Conservation (phyloP, 1,140 invertebrate species). For the Amyelois transitella region DNA sequence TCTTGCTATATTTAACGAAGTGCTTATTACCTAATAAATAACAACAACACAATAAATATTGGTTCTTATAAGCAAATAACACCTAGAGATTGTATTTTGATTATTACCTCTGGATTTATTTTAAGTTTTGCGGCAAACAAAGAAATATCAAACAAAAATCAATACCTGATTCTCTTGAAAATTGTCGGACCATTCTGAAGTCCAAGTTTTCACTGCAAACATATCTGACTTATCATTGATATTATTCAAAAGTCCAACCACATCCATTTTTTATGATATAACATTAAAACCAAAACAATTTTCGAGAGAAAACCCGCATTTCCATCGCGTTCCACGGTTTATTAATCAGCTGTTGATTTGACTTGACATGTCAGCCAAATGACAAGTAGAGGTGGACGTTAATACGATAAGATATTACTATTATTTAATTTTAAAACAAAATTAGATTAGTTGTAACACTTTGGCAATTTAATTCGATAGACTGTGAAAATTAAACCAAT, state of each 20-base stretch:
- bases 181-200: constrained; percentile 62
- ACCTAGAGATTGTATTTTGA: neutral
- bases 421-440: neutral
- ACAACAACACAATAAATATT: neutral
- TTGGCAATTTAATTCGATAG: too few species aligned
- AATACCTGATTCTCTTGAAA: constrained; percentile 67
- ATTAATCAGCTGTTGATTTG: neutral
- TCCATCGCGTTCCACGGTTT: neutral
- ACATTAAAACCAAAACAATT: neutral
- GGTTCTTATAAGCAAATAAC: neutral
- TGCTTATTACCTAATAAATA: constrained; percentile 7
- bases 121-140: neutral
- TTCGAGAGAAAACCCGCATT: constrained; percentile 12
- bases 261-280: constrained; percentile 51
- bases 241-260: constrained; percentile 61
- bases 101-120: neutral
- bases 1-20: constrained; percentile 26
- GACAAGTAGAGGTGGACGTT: too few species aligned
- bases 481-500: too few species aligned
- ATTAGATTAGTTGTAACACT: too few species aligned
- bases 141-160: constrained; percentile 44
- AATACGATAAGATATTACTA: too few species aligned
- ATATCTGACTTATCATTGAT: constrained; percentile 62
- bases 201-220: constrained; percentile 67
- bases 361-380: too few species aligned